phyloP scores from a whole-genome alignment of 2,888 invertebrate genomes.

The Apodemia zela region DNA sequence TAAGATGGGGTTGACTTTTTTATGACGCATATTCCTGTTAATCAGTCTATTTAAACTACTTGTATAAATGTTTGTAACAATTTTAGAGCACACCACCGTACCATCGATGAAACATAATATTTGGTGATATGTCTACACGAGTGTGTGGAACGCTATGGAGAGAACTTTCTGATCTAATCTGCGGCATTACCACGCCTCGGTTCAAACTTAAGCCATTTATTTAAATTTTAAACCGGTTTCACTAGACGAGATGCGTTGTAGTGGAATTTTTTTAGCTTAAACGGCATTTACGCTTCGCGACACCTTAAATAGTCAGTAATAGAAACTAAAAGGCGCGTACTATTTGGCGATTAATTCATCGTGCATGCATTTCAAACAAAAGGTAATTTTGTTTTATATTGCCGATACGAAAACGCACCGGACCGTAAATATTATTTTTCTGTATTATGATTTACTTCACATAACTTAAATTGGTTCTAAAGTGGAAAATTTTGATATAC shows the following conservation, averaged over 20 bases:
- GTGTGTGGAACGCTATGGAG: neutral
- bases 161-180: slow-evolving; percentile 1
- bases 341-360: neutral
- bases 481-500: slow-evolving; percentile 13
- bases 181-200: neutral
- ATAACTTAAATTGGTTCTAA: neutral
- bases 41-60: too few relatives aligned
- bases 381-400: neutral
- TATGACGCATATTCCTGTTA: too few relatives aligned
- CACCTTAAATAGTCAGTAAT: slow-evolving; percentile 8
- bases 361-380: neutral
- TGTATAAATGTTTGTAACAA: too few relatives aligned
- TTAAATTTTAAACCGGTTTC: slow-evolving; percentile 60
- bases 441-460: neutral
- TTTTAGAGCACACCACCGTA: too few relatives aligned
- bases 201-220: slow-evolving; percentile 31
- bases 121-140: too few relatives aligned
- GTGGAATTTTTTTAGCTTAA: slow-evolving; percentile 58
- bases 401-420: neutral
- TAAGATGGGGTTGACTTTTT: too few relatives aligned
- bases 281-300: slow-evolving; percentile 9
- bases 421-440: slow-evolving; percentile 1
- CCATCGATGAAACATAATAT: too few relatives aligned
- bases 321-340: slow-evolving; percentile 9
- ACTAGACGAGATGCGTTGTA: slow-evolving; percentile 51